Conservation (phyloP, 2,797 vertebrate genomes). For the Alosa sapidissima region DNA sequence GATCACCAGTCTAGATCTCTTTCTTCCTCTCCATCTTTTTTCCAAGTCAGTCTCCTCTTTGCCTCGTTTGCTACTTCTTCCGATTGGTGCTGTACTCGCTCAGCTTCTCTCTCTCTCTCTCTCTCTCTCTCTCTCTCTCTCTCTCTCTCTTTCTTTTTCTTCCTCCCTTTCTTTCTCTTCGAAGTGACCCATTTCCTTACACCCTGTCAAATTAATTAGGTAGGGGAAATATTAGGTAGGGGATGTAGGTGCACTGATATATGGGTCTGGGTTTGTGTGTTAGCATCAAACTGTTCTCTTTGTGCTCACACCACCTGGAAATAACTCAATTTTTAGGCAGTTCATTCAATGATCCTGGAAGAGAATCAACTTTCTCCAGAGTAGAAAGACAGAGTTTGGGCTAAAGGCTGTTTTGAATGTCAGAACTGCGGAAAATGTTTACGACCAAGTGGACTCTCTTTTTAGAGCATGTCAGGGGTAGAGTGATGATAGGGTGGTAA, state of each 20-base stretch:
- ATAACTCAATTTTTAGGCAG: background rate
- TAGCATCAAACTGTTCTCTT: constrained; percentile 12
- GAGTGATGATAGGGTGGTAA: background rate
- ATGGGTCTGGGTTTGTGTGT: constrained; percentile 26
- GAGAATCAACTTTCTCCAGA: background rate
- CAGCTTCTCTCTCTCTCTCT: background rate
- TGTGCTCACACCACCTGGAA: background rate
- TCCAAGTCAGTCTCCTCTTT: constrained; percentile 17
- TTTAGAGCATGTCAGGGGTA: background rate
- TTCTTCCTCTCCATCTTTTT: constrained; percentile 8
- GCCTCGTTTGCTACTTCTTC: constrained; percentile 12
- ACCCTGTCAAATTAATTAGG: constrained; percentile 27
- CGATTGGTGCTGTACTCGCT: background rate
- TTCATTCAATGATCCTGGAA: background rate
- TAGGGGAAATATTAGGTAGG: constrained; percentile 25
- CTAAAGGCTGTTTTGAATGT: background rate
- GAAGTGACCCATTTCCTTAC: constrained; percentile 13
- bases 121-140: background rate
- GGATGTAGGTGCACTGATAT: constrained; percentile 17
- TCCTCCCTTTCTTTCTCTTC: background rate
- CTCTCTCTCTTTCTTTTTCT: background rate
- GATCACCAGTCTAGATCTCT: constrained; percentile 35
- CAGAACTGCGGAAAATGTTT: background rate
- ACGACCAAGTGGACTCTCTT: background rate
- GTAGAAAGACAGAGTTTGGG: background rate